Evolutionary conservation across 2,888 invertebrate species (phyloP).

Genomic region (Gasteruption jaculator): DNA sequence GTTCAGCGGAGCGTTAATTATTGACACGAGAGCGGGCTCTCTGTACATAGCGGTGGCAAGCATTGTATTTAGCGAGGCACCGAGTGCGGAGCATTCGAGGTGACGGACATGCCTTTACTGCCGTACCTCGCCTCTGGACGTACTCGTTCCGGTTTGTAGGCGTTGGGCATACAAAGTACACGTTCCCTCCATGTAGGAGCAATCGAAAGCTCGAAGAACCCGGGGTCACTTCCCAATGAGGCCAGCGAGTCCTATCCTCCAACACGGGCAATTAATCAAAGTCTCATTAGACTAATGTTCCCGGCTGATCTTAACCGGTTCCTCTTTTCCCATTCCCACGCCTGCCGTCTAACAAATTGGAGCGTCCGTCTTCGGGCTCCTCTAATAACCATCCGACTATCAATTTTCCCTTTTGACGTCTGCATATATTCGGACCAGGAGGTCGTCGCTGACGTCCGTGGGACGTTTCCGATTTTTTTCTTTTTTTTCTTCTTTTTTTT

Average conservation of each 20-base stretch:
- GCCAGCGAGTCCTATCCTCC: conserved; percentile 20
- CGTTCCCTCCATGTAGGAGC: neutral
- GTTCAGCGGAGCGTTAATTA: conserved; percentile 32
- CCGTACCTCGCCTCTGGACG: conserved; percentile 9
- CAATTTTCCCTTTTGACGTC: too few species aligned
- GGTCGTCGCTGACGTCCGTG: too few species aligned
- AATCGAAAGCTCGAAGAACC: conserved; percentile 10
- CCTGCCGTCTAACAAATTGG: too few species aligned
- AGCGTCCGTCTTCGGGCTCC: too few species aligned
- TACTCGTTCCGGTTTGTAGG: conserved; percentile 19
- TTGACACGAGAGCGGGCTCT: conserved; percentile 24
- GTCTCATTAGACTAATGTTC: conserved; percentile 33
- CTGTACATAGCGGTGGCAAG: conserved; percentile 20
- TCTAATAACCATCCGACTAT: too few species aligned
- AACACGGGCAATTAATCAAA: conserved; percentile 38
- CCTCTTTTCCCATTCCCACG: conserved; percentile 20
- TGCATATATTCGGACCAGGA: too few species aligned
- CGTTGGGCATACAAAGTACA: conserved; percentile 25
- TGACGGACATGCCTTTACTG: conserved; percentile 9
- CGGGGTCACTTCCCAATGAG: conserved; percentile 33
- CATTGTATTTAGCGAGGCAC: too few species aligned
- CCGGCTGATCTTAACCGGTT: conserved; percentile 20
- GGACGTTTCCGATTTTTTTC: too few species aligned
- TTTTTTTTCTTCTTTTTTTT: too few species aligned
- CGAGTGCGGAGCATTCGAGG: too few species aligned